Conservation (phyloP, 2,113 vertebrate species). For the Callipepla californica region DNA sequence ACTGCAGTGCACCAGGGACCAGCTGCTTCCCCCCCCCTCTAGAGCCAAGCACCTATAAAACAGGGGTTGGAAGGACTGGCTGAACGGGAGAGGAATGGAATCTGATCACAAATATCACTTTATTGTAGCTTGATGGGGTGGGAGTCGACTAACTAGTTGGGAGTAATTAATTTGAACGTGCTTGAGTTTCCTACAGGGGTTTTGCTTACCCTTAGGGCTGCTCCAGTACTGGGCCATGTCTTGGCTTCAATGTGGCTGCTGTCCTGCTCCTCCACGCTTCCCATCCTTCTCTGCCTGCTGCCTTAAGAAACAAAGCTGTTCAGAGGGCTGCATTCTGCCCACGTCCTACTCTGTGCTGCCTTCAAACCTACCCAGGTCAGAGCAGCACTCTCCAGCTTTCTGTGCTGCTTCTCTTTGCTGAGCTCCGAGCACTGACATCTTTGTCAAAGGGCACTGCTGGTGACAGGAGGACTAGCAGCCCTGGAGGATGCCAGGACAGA, state of each 20-base stretch:
- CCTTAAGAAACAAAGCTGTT: not conserved
- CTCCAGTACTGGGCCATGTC: not conserved
- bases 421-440: not conserved
- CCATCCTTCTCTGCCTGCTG: not conserved
- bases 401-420: not conserved
- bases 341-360: not conserved
- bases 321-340: not conserved
- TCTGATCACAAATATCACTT: not conserved
- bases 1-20: not conserved
- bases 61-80: not conserved
- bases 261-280: not conserved
- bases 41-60: not conserved
- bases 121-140: not conserved
- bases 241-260: not conserved
- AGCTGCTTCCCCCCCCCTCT: not conserved
- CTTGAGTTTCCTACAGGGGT: not conserved
- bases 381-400: not conserved
- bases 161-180: not conserved
- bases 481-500: slow-evolving; percentile 21
- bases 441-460: slow-evolving; percentile 32
- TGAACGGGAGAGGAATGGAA: not conserved
- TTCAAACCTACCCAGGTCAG: not conserved
- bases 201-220: not conserved
- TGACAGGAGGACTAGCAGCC: slow-evolving; percentile 14
- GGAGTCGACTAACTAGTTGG: not conserved